Base-by-base conservation (phyloP, 37 sponge, comb jelly and placozoan species). In the Theonella swinhoei region DNA sequence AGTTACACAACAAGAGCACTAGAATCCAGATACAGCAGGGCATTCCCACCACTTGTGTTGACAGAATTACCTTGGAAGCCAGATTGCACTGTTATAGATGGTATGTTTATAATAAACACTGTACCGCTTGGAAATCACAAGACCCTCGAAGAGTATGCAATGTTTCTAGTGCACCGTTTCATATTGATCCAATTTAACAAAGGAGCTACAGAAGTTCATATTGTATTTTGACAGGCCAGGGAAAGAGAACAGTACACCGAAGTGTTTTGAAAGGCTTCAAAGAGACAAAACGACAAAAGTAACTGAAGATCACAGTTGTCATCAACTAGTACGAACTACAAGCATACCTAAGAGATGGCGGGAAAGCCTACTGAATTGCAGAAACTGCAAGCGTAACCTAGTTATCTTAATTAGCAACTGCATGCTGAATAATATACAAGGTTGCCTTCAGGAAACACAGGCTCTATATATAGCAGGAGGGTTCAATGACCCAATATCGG, bases 101-200 rank as follows among this genome's bases (percentile, higher is more conserved):
- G 78, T 2, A 77, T 77, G 78, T 77, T 77, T 63, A 29, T 77
- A 22, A 77, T 77, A 11, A 77, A 77, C 39, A 77, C 78, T 23
- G 14, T 22, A 9, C 78, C 78, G 4, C 78, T 77, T 63, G 64
- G 78, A 34, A 40, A 43, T 42, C 80, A 80, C 70, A 14, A 3
- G 5, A 80, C 80, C 8, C n/a, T 68, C 4, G 47, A 25, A 28
- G 80, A 80, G 23, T 80, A 80, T 80, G 70, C 70, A 9, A 80
- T n/a, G 4, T 80, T 80, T 24, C 70, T 80, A 19, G 9, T 80
- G 5, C 4, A 4, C 4, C 17, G 80, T 28, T 40, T 23, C 24
- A 39, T 80, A 23, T 3, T 59, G 9, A 5, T 70, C 5, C 54
- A 68, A 26, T 68, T 68, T 25, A 37, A 14, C 4, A 41, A 47